Conservation (phyloP, 2,113 vertebrate species). For the Varanus salvator region DNA sequence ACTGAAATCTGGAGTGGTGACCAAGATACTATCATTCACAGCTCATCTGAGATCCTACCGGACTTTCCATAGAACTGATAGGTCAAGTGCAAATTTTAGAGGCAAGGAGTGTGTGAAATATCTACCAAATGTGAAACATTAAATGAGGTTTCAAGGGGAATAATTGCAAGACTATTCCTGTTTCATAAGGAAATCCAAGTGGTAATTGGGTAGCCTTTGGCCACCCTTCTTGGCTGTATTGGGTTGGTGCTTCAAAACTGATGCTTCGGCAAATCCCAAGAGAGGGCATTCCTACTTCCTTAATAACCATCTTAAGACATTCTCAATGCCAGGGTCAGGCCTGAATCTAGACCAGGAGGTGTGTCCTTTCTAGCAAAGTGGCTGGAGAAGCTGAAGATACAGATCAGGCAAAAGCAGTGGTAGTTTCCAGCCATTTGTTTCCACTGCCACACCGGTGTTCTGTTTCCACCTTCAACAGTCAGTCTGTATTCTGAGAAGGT, state of each 20-base stretch:
- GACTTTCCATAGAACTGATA: not conserved
- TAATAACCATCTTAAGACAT: not conserved
- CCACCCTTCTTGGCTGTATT: not conserved
- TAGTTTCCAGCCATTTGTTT: no score
- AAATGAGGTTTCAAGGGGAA: not conserved
- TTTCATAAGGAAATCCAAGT: not conserved
- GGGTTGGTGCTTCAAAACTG: not conserved
- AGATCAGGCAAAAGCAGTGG: not conserved
- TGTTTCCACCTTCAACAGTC: no score
- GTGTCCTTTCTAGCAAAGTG: not conserved
- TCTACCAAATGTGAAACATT: not conserved
- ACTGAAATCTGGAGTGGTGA: conserved; percentile 16
- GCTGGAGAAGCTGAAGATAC: not conserved
- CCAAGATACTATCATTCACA: conserved; percentile 18
- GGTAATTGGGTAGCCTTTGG: not conserved
- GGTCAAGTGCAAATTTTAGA: not conserved
- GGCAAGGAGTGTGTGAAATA: not conserved
- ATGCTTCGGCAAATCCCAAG: not conserved
- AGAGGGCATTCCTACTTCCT: not conserved
- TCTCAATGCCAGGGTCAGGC: not conserved
- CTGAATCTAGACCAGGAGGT: not conserved
- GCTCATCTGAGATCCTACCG: conserved; percentile 19
- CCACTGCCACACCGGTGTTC: no score
- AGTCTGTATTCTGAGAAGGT: no score
- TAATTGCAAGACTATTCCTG: not conserved